Evolutionary conservation across 2,888 invertebrate species (phyloP), one percentile per base, ranked within the genome.

Genomic region (Abrostola triplasia): DNA sequence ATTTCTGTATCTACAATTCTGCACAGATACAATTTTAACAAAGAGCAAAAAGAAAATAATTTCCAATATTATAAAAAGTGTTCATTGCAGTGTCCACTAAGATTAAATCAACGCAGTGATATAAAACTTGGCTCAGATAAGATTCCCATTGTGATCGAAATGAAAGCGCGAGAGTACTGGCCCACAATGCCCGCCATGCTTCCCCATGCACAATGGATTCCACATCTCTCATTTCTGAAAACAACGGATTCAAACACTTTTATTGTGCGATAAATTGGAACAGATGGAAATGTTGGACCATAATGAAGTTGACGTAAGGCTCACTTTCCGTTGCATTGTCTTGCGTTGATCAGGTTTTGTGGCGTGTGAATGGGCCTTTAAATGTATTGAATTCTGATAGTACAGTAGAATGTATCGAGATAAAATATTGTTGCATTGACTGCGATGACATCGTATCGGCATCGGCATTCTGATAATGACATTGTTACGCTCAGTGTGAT

Each of bases 251-350:
- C 85, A 88, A 87, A 88, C 89, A 91, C 89, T 92, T 91, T 91
- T 90, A 92, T 91, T 92, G 90, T 92, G 81, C 85, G 85, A 85
- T 88, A 88, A 92, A 93, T 90, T 90, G 89, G 89, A 91, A 85
- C 89, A 89, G 88, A 88, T 88, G 87, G 83, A 80, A 86, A 88
- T 84, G 81, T 79, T 78, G 60, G 82, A 85, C 83, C 79, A 80
- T 87, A 86, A 87, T 83, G 78, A 81, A 83, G 74, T 84, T 69
- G 69, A 73, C 76, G 69, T 79, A 77, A 74, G 79, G 73, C 73
- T 72, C 66, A 73, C 67, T 67, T 81, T 78, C 74, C 64, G 36
- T 54, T 70, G 70, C 38, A 74, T 81, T 79, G 76, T 80, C 73
- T 64, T 75, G 70, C 49, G 10, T 35, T 50, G 59, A 64, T 64